Base-by-base conservation (phyloP, 1,140 invertebrate genomes). In the Drosophila chauvacae region DNA sequence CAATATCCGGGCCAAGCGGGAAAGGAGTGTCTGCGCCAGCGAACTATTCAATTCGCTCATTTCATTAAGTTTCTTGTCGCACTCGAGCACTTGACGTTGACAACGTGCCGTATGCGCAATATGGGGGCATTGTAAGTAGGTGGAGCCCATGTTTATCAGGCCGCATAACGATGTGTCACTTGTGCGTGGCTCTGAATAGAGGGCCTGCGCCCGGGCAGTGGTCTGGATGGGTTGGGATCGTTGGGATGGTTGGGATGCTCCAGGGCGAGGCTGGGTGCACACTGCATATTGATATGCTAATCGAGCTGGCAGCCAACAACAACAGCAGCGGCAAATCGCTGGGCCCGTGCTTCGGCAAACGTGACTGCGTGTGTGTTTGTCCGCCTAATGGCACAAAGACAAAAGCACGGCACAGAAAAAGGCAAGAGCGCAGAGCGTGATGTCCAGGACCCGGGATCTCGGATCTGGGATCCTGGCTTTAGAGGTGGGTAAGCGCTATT, bases 221-320 rank as follows among this genome's bases (percentile, higher is more conserved):
- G 53, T 39, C 14, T n/a, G 59, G 30, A 37, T 37, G 47, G 44
- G 10, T 5, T 23, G 10, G 30, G 13, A 41, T 35, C 7, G 7
- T 20, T 44, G n/a, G 18, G 11, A 18, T 18, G 42, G 44, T 11
- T 20, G 18, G 47, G 14, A 28, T 28, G 47, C 16, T n/a, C 23
- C 7, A 18, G 16, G 30, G 37, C 30, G 39, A 23, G 18, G 57
- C 35, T 55, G 23, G 28, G 37, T 73, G 55, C 75, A 62, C 60
- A 62, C 57, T 76, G 78, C 71, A 55, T 74, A 91, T 91, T 91
- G 90, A 91, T 91, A 91, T 91, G 88, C 88, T 91, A 91, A 91
- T 91, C 88, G 88, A 72, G 66, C 58, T 28, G 56, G 56, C 74
- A 47, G 48, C 9, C 68, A 74, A 33, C 70, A 57, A 42, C 26